phyloP scores from a whole-genome alignment of 2,888 invertebrate species.

The Siphlonurus alternatus region DNA sequence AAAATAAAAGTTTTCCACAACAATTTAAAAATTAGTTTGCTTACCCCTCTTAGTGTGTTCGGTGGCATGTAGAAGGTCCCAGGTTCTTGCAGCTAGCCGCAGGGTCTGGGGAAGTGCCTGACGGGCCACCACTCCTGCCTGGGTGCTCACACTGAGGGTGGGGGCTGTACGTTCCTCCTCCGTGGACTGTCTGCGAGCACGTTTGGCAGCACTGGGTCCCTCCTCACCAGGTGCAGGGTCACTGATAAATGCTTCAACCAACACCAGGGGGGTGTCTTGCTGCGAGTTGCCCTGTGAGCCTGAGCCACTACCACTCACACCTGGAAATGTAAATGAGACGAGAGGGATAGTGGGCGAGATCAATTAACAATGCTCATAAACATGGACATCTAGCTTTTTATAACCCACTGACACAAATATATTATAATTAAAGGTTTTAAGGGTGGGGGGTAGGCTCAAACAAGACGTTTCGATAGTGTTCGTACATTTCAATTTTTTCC shows the following conservation, averaged over 20 bases:
- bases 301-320: background rate
- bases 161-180: background rate
- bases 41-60: constrained; percentile 47
- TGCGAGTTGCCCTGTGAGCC: background rate
- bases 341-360: too few relatives aligned
- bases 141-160: background rate
- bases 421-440: too few relatives aligned
- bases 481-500: too few relatives aligned
- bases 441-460: too few relatives aligned
- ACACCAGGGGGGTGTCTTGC: constrained; percentile 17
- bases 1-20: too few relatives aligned
- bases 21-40: too few relatives aligned
- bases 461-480: too few relatives aligned
- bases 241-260: constrained; percentile 22
- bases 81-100: constrained; percentile 66
- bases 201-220: background rate
- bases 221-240: background rate
- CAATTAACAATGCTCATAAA: too few relatives aligned
- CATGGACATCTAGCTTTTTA: too few relatives aligned
- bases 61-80: constrained; percentile 63
- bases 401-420: too few relatives aligned
- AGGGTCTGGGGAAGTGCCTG: constrained; percentile 39
- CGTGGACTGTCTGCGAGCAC: background rate
- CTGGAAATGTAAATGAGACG: too few relatives aligned
- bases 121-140: background rate